Evolutionary conservation across 2,797 vertebrate genomes (phyloP).

Genomic region (Bucorvus abyssinicus): DNA sequence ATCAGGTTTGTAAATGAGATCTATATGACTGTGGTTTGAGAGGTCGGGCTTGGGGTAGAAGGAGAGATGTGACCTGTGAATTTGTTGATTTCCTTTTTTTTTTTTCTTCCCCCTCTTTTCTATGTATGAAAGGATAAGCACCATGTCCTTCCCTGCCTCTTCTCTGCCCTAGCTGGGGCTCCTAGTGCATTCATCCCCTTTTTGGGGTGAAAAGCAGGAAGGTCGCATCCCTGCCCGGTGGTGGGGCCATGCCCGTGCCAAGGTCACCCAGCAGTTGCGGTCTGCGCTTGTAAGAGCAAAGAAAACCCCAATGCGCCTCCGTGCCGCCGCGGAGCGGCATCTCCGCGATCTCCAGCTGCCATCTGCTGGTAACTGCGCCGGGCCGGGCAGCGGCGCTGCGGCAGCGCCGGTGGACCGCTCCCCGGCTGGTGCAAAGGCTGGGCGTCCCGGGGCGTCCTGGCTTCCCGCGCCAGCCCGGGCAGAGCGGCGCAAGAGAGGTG

Average conservation of each 20-base stretch:
- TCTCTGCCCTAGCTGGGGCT: background rate
- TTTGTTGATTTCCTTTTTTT: background rate
- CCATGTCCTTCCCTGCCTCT: fast-evolving
- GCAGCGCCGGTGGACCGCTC: background rate
- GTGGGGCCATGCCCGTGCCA: fast-evolving
- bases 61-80: background rate
- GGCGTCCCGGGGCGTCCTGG: background rate
- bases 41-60: background rate
- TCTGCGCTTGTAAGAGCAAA: fast-evolving
- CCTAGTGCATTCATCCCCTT: too few relatives aligned
- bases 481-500: fast-evolving
- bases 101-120: background rate
- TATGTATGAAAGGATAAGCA: fast-evolving
- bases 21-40: background rate
- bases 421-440: background rate
- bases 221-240: fast-evolving
- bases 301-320: fast-evolving
- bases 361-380: conserved; percentile 40
- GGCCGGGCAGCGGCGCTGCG: fast-evolving
- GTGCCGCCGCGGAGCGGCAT: background rate
- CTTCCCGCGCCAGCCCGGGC: background rate
- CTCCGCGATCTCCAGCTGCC: conserved; percentile 62
- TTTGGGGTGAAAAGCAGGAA: fast-evolving
- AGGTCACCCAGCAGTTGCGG: background rate
- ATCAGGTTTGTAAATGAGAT: background rate